A percentile compares a stretch with the other conserved stretches of the same genome.
These are phyloP conservation scores for Synanthedon myopaeformis DNA, from an alignment of 2,888 invertebrate species.

Conservation along the genomic window DNA sequence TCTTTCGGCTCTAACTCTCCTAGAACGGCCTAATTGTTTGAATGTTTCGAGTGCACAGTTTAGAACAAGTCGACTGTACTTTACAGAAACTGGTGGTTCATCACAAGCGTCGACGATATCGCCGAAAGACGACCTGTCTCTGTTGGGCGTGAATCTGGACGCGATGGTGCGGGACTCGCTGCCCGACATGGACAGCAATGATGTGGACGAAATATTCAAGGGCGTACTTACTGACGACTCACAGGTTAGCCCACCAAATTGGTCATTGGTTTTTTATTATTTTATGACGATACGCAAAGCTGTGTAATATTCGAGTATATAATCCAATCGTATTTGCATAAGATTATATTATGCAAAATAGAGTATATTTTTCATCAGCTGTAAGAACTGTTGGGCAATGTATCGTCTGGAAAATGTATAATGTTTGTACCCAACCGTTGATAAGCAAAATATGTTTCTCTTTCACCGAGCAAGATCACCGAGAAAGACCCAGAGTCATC, in stretches of 20 bases:
- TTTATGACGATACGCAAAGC: not conserved
- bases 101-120: conserved; percentile 60
- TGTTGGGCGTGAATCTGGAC: conserved; percentile 75
- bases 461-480: too few species aligned
- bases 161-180: conserved; percentile 78
- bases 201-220: conserved; percentile 93
- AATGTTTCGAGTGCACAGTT: too few species aligned
- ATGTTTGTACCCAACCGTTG: too few species aligned
- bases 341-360: not conserved
- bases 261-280: not conserved
- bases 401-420: too few species aligned
- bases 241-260: conserved; percentile 30
- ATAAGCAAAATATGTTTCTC: too few species aligned
- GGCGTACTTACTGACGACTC: conserved; percentile 88
- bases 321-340: not conserved
- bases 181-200: conserved; percentile 90
- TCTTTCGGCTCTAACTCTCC: too few species aligned
- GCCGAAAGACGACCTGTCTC: conserved; percentile 73
- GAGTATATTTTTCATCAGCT: too few species aligned
- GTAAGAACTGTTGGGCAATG: too few species aligned
- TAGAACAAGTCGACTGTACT: not conserved
- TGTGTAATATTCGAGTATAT: not conserved
- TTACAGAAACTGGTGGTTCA: conserved; percentile 39
- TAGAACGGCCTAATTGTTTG: too few species aligned
- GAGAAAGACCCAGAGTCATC: too few species aligned